Evolutionary conservation across 2,888 invertebrate genomes (phyloP), one percentile per base, ranked within the genome.

Genomic region (Drosophila hamatofila): DNA sequence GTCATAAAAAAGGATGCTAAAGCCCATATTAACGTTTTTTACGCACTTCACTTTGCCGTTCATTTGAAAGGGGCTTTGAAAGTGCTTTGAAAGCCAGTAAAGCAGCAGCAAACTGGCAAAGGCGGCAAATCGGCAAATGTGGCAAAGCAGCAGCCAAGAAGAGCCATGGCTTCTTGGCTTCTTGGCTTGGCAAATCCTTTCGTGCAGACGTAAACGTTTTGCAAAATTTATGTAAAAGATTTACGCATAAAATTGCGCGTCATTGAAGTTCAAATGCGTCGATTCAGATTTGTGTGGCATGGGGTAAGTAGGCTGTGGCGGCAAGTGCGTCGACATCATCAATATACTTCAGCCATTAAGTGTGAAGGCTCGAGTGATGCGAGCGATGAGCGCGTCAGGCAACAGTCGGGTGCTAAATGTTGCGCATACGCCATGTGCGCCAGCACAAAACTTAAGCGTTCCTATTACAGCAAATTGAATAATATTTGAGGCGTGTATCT

Each of bases 241-340:
- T 87, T 82, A 83, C 83, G 86, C 86, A 87, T 87, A 88, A 87
- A 87, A 87, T 83, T 83, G 88, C 88, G 86, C 86, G 78, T 88
- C 86, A 86, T 88, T 86, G 86, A 81, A 83, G 86, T 86, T 86
- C 81, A 83, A 86, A 83, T 85, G 77, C 81, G 74, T 56, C 67
- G 75, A 81, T 86, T 80, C 83, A 72, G 77, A 79, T 83, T 79
- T 75, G 72, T 49, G 9, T 11, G 25, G 39, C 8, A 0, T n/a
- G 12, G 30, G 18, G 21, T 5, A 11, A 12, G 23, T 23, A 16
- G 46, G 16, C 39, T 12, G 49, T 11, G 23, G 48, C 25, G 39
- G 18, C 27, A 25, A 37, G 33, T 33, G 59, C 41, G 60, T 71
- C 85, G 78, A 75, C 87, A 82, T 84, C 83, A 83, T 83, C 88